Evolutionary conservation across 2,888 invertebrate genomes (phyloP), one percentile per base, ranked within the genome.

Genomic region (Acanthoscelides obtectus): DNA sequence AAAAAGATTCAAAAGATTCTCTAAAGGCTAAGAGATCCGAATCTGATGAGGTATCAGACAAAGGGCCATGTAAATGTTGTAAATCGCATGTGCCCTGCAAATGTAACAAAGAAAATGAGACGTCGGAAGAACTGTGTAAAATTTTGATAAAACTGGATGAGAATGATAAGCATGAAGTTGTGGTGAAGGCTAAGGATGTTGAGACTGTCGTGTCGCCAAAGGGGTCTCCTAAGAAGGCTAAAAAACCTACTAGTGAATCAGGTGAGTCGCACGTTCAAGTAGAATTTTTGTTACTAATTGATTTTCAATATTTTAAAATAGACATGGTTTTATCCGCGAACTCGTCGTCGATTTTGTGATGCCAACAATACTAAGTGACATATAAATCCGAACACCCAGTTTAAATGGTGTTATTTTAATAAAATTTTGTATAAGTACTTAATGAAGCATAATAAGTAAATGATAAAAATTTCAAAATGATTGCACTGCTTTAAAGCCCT

Each of bases 131-230:
- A 72, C 25, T 82, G 8, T 84, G 84, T 73, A 82, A 85, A 75
- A 85, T 85, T 70, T 75, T 84, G 12, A 85, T 85, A 22, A 84
- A 84, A 78, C 77, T 84, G 17, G 79, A 79, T 65, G 83, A 84
- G 20, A 79, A 81, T 45, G 75, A 79, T 63, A 72, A 75, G 45
- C 82, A 83, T 0, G 75, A 83, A 75, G 79, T 84, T 69, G 71
- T 79, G 0, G 77, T 83, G 22, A 77, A 77, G 22, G 66, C 70
- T 19, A 66, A 66, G 8, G 66, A 66, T 66, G 6, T 3, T 20
- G 22, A 20, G 20, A 66, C 66, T 21, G 6, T 21, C 22, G 8
- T 21, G 20, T 21, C 66, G 8, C 66, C 66, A 22, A 22, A 66
- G 22, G 20, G 6, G 20, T 66, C 66, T 66, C 66, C 66, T 21